Evolutionary conservation across 2,797 vertebrate species (phyloP).

Genomic region (Coregonus suidteri): DNA sequence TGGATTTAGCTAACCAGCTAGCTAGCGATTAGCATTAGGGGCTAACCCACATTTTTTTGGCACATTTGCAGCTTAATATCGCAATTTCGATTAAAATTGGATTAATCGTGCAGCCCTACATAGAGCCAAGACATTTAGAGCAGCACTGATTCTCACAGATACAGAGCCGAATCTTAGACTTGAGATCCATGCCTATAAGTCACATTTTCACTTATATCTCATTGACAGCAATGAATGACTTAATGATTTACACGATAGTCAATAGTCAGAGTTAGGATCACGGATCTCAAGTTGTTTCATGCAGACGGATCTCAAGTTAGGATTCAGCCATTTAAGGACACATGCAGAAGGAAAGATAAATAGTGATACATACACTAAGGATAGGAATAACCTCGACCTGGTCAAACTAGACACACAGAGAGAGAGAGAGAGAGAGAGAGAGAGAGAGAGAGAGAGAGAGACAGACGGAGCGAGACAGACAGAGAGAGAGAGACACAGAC

Average conservation of each 20-base stretch:
- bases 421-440: conserved; percentile 52
- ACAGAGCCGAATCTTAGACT: background rate
- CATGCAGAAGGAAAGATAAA: conserved; percentile 71
- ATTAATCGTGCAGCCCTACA: too few relatives aligned
- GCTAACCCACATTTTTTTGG: too few relatives aligned
- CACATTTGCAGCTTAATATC: too few relatives aligned
- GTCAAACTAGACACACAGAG: conserved; percentile 89
- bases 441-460: conserved; percentile 44
- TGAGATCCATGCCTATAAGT: background rate
- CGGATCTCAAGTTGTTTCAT: background rate
- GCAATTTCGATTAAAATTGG: too few relatives aligned
- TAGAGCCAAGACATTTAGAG: conserved; percentile 11
- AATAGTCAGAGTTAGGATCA: background rate
- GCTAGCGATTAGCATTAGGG: too few relatives aligned
- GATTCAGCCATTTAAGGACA: background rate
- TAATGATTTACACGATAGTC: background rate
- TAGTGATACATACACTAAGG: conserved; percentile 94
- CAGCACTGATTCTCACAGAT: conserved; percentile 56
- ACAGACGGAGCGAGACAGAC: conserved; percentile 44
- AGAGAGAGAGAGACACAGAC: conserved; percentile 36
- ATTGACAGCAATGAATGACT: background rate
- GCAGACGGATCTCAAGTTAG: background rate
- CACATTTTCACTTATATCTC: background rate
- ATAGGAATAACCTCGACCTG: conserved; percentile 97
- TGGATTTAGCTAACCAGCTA: too few relatives aligned